These are phyloP conservation scores for Himantopus leucocephalus DNA, from an alignment of 2,113 vertebrate genomes.

Conservation along the genomic window DNA sequence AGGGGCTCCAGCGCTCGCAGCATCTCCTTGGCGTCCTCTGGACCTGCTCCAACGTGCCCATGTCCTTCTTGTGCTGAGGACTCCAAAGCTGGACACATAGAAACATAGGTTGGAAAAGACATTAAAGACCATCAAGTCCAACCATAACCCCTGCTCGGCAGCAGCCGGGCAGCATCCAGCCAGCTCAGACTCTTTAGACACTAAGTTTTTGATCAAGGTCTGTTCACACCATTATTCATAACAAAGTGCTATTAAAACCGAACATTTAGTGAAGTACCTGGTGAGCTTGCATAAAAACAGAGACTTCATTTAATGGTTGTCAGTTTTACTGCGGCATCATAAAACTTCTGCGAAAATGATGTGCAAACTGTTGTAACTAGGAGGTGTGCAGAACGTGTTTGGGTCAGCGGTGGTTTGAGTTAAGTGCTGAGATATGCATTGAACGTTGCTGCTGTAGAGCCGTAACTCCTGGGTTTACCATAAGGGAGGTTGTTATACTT, in stretches of 20 bases:
- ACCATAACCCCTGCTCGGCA: not conserved
- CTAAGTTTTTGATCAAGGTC: not conserved
- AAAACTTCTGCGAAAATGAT: not conserved
- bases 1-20: not conserved
- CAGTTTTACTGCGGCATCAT: not conserved
- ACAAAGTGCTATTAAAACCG: not conserved
- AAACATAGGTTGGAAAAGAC: not conserved
- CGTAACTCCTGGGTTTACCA: not conserved
- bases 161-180: not conserved
- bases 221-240: not conserved
- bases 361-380: accelerated
- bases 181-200: not conserved
- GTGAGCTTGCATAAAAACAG: not conserved
- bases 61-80: not conserved
- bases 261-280: not conserved
- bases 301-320: not conserved
- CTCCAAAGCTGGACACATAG: not conserved
- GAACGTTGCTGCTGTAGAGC: not conserved
- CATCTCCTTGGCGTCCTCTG: not conserved
- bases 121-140: not conserved
- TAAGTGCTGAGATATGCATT: accelerated
- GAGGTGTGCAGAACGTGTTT: accelerated
- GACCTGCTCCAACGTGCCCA: not conserved
- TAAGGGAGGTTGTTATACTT: not conserved
- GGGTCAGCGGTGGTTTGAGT: not conserved